Conservation (phyloP, 23 tunicate species). For the Aplidium turbinatum region DNA sequence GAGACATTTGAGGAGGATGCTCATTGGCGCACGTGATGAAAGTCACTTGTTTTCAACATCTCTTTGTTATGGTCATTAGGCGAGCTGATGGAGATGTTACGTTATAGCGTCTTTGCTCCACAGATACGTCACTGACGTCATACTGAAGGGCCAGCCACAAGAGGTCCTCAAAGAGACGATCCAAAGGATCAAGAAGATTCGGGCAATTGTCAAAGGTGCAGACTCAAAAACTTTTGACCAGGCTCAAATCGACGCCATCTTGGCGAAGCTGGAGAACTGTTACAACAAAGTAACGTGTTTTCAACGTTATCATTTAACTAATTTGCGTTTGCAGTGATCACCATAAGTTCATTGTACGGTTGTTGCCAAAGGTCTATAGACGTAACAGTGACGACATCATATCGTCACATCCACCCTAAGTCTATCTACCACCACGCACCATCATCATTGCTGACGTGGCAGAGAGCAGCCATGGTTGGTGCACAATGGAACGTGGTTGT, state of each 20-base stretch:
- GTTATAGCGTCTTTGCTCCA: not conserved
- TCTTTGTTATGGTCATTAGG: too few species aligned
- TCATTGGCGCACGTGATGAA: too few species aligned
- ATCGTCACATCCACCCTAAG: too few species aligned
- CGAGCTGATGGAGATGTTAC: too few species aligned
- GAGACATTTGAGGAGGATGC: too few species aligned
- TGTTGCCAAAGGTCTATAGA: too few species aligned
- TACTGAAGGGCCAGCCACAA: constrained; percentile 59
- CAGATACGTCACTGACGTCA: constrained; percentile 75
- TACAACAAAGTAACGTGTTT: constrained; percentile 42
- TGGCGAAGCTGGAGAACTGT: constrained; percentile 53
- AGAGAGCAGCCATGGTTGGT: too few species aligned
- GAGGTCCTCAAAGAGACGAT: constrained; percentile 51
- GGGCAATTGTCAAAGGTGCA: constrained; percentile 46
- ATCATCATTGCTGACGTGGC: too few species aligned
- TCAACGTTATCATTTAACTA: not conserved
- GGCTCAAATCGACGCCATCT: constrained; percentile 10
- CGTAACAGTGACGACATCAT: too few species aligned
- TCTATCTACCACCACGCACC: too few species aligned
- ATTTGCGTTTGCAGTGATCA: not conserved
- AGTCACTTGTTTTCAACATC: too few species aligned
- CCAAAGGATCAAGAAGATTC: constrained; percentile 61
- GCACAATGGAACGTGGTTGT: too few species aligned
- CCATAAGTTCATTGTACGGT: not conserved
- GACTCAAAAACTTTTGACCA: not conserved